Evolutionary conservation across 23 tunicate species (phyloP).

Genomic region (Styela clava): DNA sequence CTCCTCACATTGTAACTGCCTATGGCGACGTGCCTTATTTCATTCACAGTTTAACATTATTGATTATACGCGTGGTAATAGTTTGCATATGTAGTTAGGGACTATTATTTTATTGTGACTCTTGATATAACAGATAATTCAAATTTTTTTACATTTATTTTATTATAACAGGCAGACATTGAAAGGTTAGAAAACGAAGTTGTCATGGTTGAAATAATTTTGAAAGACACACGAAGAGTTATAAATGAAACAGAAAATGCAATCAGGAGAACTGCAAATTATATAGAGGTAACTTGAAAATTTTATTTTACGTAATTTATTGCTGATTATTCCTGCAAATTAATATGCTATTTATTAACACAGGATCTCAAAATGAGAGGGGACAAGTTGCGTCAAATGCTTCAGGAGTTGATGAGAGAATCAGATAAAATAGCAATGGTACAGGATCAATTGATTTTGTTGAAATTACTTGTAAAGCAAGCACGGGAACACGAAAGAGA

Average conservation of each 20-base stretch:
- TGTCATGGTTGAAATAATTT: background rate
- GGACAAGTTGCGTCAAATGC: background rate
- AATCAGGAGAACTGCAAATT: background rate
- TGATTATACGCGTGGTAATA: too few relatives aligned
- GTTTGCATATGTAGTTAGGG: too few relatives aligned
- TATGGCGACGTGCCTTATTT: too few relatives aligned
- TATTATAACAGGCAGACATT: constrained; percentile 12
- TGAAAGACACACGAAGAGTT: background rate
- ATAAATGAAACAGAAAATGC: background rate
- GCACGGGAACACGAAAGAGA: constrained; percentile 11
- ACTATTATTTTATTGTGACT: too few relatives aligned
- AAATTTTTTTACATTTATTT: too few relatives aligned
- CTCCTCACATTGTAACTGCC: too few relatives aligned
- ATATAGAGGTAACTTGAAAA: constrained; percentile 4
- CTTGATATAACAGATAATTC: too few relatives aligned
- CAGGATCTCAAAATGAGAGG: constrained; percentile 1
- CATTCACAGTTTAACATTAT: too few relatives aligned
- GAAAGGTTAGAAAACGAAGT: constrained; percentile 17
- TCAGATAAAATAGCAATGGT: constrained; percentile 5
- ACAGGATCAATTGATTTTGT: background rate
- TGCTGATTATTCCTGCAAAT: too few relatives aligned
- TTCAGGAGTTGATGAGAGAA: constrained; percentile 5
- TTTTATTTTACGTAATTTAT: too few relatives aligned
- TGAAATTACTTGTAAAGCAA: background rate
- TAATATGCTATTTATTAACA: too few relatives aligned